Percentiles rank a stretch among this genome's conserved stretches.
Conservation (phyloP, 2,888 invertebrate species). For the Dichetophora obliterata region DNA sequence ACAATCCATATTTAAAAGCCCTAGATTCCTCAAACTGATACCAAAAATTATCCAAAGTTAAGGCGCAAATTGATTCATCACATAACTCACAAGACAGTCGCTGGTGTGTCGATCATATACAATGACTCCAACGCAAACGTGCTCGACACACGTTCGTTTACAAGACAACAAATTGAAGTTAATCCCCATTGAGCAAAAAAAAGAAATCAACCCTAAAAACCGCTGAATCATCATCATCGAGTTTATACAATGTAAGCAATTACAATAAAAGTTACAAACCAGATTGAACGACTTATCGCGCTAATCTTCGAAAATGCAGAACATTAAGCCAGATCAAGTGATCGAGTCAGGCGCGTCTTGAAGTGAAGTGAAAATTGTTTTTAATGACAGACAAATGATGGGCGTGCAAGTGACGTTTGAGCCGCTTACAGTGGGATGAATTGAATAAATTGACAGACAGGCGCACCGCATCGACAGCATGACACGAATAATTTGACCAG, state of each 20-base stretch:
- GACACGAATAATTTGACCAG: background rate
- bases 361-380: constrained; percentile 25
- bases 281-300: constrained; percentile 7
- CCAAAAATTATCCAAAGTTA: constrained; percentile 54
- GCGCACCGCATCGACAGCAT: background rate
- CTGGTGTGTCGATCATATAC: background rate
- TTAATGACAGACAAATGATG: constrained; percentile 39
- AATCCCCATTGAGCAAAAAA: background rate
- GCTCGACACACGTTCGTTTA: background rate
- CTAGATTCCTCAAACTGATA: constrained; percentile 55
- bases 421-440: background rate
- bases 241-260: background rate
- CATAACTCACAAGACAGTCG: constrained; percentile 42
- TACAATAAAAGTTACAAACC: background rate
- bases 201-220: background rate
- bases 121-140: background rate
- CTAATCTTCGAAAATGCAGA: background rate
- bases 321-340: background rate
- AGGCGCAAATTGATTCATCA: constrained; percentile 53
- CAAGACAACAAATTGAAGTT: constrained; percentile 12
- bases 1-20: background rate
- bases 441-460: background rate
- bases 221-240: constrained; percentile 10
- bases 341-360: background rate
- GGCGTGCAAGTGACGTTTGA: constrained; percentile 28